These are phyloP conservation scores for Hexactinellida sp. DNA, from an alignment of 37 sponge, comb jelly and placozoan genomes.

Conservation along the genomic window DNA sequence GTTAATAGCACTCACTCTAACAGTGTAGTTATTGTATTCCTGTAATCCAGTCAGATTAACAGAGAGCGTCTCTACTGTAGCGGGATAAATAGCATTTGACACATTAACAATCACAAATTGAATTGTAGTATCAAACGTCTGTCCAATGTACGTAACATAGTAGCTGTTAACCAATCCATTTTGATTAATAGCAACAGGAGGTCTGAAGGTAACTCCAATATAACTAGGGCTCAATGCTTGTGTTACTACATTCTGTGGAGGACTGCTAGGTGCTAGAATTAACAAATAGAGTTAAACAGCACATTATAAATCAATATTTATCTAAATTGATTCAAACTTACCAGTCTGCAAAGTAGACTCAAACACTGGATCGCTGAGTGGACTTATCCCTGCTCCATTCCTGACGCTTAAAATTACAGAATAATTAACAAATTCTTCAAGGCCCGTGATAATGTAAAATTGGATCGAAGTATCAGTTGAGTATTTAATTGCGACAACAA, in stretches of 20 bases:
- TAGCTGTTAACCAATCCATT: background rate
- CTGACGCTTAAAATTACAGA: background rate
- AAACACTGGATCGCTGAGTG: background rate
- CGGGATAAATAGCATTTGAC: background rate
- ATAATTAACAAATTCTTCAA: background rate
- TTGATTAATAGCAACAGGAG: background rate
- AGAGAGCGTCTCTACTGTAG: background rate
- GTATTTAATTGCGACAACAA: background rate
- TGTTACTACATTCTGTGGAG: background rate
- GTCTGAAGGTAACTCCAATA: background rate
- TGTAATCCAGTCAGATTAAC: background rate
- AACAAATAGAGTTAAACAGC: background rate
- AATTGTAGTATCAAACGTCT: background rate
- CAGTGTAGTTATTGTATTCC: background rate
- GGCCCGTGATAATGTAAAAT: background rate
- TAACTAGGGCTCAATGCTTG: background rate
- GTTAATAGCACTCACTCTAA: slow-evolving; percentile 6
- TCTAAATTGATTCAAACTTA: background rate
- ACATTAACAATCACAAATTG: background rate
- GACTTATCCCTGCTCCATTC: background rate
- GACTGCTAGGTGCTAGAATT: background rate
- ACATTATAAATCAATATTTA: background rate
- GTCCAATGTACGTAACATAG: background rate
- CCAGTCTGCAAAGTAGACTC: background rate
- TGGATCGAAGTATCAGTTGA: background rate